Percentiles rank a stretch among this genome's conserved stretches.
phyloP scores from a whole-genome alignment of 2,888 invertebrate species.

The Diachrysia chrysitis region DNA sequence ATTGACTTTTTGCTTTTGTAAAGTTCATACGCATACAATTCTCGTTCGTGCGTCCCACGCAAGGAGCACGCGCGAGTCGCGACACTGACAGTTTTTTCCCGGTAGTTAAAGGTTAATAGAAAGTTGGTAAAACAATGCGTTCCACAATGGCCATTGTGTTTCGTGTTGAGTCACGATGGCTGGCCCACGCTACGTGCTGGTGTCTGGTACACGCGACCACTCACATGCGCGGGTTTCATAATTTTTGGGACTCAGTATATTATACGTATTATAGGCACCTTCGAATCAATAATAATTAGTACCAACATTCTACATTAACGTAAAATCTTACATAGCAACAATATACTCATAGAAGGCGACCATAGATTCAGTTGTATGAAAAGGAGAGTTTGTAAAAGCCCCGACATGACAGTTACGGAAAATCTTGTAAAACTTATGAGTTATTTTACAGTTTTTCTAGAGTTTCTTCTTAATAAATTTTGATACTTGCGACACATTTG shows the following conservation, averaged over 20 bases:
- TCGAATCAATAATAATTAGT: neutral
- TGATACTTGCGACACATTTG: no score
- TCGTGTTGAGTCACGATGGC: constrained; percentile 67
- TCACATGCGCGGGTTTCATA: constrained; percentile 24
- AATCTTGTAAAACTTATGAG: neutral
- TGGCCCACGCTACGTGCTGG: constrained; percentile 47
- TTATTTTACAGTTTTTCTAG: neutral
- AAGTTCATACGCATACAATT: neutral
- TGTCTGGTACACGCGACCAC: constrained; percentile 45
- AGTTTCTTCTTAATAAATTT: no score
- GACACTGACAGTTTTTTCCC: constrained; percentile 66
- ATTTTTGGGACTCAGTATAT: constrained; percentile 28
- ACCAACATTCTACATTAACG: neutral
- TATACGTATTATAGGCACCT: neutral
- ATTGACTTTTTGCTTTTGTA: neutral
- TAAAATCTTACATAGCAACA: no score
- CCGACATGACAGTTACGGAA: neutral
- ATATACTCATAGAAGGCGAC: no score
- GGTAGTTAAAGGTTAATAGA: constrained; percentile 80
- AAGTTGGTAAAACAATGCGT: constrained; percentile 78
- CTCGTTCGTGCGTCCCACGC: constrained; percentile 37
- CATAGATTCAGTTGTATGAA: no score
- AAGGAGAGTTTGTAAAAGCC: no score
- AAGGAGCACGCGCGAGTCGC: constrained; percentile 46
- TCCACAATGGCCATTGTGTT: constrained; percentile 77